phyloP scores from a whole-genome alignment of 2,797 vertebrate genomes.

The Glossophaga mutica region DNA sequence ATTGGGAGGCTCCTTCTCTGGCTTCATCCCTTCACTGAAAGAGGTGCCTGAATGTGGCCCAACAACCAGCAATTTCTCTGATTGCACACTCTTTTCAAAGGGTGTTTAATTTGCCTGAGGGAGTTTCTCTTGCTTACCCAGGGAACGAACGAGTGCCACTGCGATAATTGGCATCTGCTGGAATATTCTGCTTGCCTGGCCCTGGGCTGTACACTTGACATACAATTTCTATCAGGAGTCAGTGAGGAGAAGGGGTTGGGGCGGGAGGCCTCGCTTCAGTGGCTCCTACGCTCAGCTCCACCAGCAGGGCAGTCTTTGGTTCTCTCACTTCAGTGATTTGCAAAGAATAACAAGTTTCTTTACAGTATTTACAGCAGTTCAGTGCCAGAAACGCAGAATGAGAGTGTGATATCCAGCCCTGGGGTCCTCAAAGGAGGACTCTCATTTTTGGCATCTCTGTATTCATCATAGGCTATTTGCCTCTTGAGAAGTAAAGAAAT shows the following conservation, averaged over 20 bases:
- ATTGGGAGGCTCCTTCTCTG: not conserved
- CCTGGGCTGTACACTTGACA: not conserved
- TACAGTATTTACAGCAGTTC: not conserved
- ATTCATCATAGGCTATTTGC: not conserved
- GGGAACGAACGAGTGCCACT: not conserved
- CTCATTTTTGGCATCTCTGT: not conserved
- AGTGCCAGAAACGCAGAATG: not conserved
- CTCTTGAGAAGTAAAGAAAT: not conserved
- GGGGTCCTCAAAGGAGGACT: not conserved
- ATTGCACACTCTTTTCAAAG: slow-evolving; percentile 25
- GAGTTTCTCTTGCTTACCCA: slow-evolving; percentile 40
- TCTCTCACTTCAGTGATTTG: not conserved
- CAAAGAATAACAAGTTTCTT: not conserved
- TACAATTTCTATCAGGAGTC: not conserved
- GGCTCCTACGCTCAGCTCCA: not conserved
- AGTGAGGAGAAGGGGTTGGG: not conserved
- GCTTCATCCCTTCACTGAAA: not conserved
- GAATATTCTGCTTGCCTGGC: slow-evolving; percentile 47
- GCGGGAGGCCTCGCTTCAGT: not conserved
- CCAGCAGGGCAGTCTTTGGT: not conserved
- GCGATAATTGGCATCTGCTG: slow-evolving; percentile 34
- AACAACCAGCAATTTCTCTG: not conserved
- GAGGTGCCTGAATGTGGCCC: not conserved
- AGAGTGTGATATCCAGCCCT: too few species aligned
- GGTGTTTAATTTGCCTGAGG: not conserved